These are phyloP conservation scores for Capitulum mitella DNA, from an alignment of 2,888 invertebrate genomes.

Conservation along the genomic window DNA sequence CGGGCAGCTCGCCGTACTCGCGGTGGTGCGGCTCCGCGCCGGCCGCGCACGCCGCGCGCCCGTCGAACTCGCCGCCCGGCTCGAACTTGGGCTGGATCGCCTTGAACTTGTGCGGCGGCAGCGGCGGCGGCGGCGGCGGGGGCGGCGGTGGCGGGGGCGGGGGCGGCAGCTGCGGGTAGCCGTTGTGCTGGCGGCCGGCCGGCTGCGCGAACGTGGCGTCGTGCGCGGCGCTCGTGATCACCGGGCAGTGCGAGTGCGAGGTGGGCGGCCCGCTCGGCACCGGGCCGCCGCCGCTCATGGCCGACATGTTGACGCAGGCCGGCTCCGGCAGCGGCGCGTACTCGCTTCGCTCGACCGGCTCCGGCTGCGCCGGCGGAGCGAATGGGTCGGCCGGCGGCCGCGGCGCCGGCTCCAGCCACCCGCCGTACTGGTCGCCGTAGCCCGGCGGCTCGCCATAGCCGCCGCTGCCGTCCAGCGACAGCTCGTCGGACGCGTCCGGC, in stretches of 20 bases:
- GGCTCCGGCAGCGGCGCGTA: constrained; percentile 14
- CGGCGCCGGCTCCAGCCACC: neutral
- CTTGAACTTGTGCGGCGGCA: neutral
- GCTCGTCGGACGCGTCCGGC: neutral
- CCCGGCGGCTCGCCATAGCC: neutral
- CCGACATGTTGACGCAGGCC: constrained; percentile 17
- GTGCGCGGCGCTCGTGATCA: neutral
- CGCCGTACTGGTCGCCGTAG: neutral
- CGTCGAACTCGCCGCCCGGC: neutral
- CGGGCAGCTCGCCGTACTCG: neutral
- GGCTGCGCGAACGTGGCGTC: constrained; percentile 17
- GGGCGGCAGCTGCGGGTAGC: constrained; percentile 15
- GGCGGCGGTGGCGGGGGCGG: constrained; percentile 17
- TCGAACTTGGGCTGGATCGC: neutral
- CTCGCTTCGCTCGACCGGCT: neutral
- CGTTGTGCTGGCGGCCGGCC: constrained; percentile 3
- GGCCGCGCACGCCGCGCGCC: constrained; percentile 23
- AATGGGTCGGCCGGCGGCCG: neutral
- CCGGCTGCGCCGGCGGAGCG: neutral
- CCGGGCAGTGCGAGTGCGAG: neutral
- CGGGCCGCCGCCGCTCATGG: constrained; percentile 19
- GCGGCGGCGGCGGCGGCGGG: neutral
- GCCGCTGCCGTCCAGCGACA: neutral
- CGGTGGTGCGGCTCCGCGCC: constrained; percentile 5
- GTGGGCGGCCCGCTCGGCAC: neutral